phyloP scores from a whole-genome alignment of 2,113 vertebrate genomes.

The Xenopus borealis region DNA sequence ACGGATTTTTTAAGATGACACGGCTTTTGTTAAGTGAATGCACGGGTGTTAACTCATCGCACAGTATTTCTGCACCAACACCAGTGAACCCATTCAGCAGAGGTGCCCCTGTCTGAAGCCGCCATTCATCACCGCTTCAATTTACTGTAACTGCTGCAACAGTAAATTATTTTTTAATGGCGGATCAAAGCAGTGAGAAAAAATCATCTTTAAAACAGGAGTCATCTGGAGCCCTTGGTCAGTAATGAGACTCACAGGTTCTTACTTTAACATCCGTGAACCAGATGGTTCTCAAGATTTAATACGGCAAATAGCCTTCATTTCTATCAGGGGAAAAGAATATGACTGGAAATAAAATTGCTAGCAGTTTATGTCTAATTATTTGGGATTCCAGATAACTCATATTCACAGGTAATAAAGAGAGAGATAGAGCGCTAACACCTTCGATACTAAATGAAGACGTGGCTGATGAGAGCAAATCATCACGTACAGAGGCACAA shows the following conservation, averaged over 20 bases:
- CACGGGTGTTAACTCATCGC: slow-evolving; percentile 9
- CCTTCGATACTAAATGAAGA: no score
- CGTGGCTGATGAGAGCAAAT: no score
- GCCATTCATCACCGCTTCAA: slow-evolving; percentile 2
- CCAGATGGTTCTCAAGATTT: no score
- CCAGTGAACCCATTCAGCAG: background rate
- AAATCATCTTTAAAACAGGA: slow-evolving; percentile 1
- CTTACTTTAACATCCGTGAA: no score
- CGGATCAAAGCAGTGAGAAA: background rate
- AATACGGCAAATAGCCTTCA: background rate
- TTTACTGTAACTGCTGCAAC: slow-evolving; percentile 6
- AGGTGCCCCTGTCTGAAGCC: background rate
- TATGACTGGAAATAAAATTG: background rate
- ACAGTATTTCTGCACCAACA: background rate
- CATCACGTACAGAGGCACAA: no score
- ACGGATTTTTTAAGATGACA: slow-evolving; percentile 13
- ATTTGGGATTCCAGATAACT: no score
- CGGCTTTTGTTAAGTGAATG: slow-evolving; percentile 16
- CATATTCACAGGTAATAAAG: no score
- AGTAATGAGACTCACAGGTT: no score
- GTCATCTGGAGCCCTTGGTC: background rate
- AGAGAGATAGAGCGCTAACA: no score
- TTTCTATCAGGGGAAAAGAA: background rate
- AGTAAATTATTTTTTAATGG: background rate
- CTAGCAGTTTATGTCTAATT: no score